Evolutionary conservation across 2,888 invertebrate genomes (phyloP), one percentile per base, ranked within the genome.

Genomic region (Parthenolecanium corni): DNA sequence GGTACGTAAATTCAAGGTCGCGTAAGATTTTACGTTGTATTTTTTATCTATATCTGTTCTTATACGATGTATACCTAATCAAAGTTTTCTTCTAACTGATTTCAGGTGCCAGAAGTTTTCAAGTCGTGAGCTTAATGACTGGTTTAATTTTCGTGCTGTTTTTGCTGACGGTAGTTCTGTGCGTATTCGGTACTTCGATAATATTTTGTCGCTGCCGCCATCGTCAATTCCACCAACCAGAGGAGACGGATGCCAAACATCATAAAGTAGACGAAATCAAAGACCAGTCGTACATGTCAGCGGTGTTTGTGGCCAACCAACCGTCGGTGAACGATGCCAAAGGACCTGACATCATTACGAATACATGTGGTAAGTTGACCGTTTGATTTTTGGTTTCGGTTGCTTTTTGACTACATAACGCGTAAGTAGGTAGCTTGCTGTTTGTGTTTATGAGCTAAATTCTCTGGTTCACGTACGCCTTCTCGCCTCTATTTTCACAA

Each of bases 321-420:
- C 47, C 31, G 21, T 31, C 23, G 25, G 57, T 49, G 36, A 38
- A 31, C 16, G 49, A 49, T 49, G 31, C 58, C 49, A 58, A 58
- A 58, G 58, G 58, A 58, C 58, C 58, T 38, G 58, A 58, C 49
- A 58, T 58, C 20, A 58, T 58, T 18, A 58, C 58, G 11, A 58
- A 58, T 58, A 58, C 58, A 14, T 58, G 47, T 21, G 57, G 58
- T 58, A 38, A 49, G 47, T 53, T 3, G 44, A 16, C 18, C 3
- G 4, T 14, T 44, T 16, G n/a, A n/a, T n/a, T n/a, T n/a, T n/a
- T n/a, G n/a, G n/a, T n/a, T n/a, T n/a, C n/a, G n/a, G n/a, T n/a
- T n/a, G n/a, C n/a, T n/a, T n/a, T n/a, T n/a, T n/a, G n/a, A n/a
- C n/a, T n/a, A n/a, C n/a, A n/a, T n/a, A n/a, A n/a, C n/a, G n/a